Evolutionary conservation across 1,140 invertebrate species (phyloP), one percentile per base, ranked within the genome.

Genomic region (Bombus haemorrhoidalis): DNA sequence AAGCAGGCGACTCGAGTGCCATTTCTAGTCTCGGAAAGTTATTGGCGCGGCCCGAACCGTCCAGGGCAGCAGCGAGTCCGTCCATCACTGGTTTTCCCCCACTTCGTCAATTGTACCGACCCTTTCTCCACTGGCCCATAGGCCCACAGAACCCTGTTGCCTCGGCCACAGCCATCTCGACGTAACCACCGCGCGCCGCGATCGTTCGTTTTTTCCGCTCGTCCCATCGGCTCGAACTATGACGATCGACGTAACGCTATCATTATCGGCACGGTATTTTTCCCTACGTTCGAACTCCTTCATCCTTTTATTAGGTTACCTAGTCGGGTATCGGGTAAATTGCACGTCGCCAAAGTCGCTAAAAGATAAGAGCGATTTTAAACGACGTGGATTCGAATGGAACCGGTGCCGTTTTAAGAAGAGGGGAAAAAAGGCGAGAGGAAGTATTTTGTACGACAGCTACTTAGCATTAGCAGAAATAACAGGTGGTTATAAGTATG

Each of bases 41-140:
- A 92, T 92, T 87, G 88, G 91, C 83, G 86, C 71, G 86, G 88
- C 66, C 66, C 82, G 87, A 87, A 91, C 86, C 91, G 91, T 93
- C 85, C 90, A 53, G 78, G 78, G 79, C 87, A 81, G 89, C 76
- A 90, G 88, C 85, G 76, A 92, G 88, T 92, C 90, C 93, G 93
- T 94, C 93, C 93, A 94, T 94, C 92, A 93, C 90, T 91, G 91
- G 71, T 83, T 84, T 85, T 79, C 89, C 90, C 91, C 88, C 90
- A 86, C 85, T 82, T 41, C 62, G 22, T n/a, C 71, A 85, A 73
- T 85, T 43, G 90, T 66, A 84, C 86, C 18, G 87, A 89, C 90
- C 90, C 89, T 91, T 90, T 90, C 87, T 90, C 87, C 83, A 81
- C 68, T 75, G 72, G 62, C 81, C 75, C 75, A 57, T 76, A 82